These are phyloP conservation scores for Ramphastos sulfuratus DNA, from an alignment of 2,113 vertebrate species.

Conservation along the genomic window DNA sequence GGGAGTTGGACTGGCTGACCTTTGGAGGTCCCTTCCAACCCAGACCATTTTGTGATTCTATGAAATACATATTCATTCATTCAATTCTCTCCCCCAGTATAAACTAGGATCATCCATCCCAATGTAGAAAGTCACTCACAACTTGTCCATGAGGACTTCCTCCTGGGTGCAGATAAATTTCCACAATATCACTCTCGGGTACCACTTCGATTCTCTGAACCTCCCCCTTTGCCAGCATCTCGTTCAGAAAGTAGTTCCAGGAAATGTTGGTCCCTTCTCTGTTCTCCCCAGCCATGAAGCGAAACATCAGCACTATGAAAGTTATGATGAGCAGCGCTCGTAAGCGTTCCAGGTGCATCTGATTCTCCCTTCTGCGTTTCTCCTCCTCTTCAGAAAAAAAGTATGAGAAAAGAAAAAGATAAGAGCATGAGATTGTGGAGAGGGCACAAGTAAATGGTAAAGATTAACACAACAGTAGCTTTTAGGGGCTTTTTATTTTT, in stretches of 20 bases:
- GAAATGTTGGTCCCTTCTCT: constrained; percentile 86
- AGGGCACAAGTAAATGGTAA: background rate
- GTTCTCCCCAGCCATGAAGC: constrained; percentile 75
- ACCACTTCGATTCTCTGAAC: constrained; percentile 91
- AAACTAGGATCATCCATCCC: background rate
- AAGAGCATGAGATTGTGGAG: background rate
- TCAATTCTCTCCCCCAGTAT: background rate
- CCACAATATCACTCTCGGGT: constrained; percentile 91
- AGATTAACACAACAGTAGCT: background rate
- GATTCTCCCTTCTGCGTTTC: constrained; percentile 85
- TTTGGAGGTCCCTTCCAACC: too few relatives aligned
- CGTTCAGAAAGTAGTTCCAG: constrained; percentile 95
- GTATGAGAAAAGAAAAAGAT: background rate
- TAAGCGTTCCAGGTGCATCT: constrained; percentile 89
- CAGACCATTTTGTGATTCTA: too few relatives aligned
- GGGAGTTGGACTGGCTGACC: too few relatives aligned
- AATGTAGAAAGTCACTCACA: constrained; percentile 71
- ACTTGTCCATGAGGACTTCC: constrained; percentile 90
- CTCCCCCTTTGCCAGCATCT: constrained; percentile 98
- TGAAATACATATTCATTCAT: background rate
- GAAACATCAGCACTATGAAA: constrained; percentile 78
- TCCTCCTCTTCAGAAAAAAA: constrained; percentile 79
- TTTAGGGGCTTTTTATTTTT: accelerated
- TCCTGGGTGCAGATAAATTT: constrained; percentile 90
- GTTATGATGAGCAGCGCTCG: constrained; percentile 85